Percentiles rank a stretch among this genome's conserved stretches.
These are phyloP conservation scores for Apamea sordens DNA, from an alignment of 2,888 invertebrate species.

Conservation along the genomic window DNA sequence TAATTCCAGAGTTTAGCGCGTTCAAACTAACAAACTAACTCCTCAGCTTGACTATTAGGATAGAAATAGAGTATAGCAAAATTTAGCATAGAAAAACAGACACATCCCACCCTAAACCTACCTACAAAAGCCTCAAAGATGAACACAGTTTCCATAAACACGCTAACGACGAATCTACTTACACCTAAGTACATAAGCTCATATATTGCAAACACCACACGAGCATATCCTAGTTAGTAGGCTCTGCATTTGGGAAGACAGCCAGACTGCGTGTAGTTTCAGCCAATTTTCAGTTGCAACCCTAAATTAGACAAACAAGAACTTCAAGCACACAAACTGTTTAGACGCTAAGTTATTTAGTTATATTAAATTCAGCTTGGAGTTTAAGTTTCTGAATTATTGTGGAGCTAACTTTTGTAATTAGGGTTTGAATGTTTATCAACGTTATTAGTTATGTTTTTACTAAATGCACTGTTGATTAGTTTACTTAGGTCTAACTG, in stretches of 20 bases:
- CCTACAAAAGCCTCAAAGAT: slow-evolving; percentile 16
- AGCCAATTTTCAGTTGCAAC: slow-evolving; percentile 62
- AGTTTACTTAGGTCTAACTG: not conserved
- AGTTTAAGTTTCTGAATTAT: slow-evolving; percentile 37
- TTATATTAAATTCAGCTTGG: slow-evolving; percentile 44
- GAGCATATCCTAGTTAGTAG: slow-evolving; percentile 40
- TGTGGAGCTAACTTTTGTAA: slow-evolving; percentile 48
- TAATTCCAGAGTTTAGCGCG: too few relatives aligned
- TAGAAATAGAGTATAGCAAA: too few relatives aligned
- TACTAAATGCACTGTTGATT: slow-evolving; percentile 8
- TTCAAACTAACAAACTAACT: too few relatives aligned
- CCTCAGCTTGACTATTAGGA: too few relatives aligned
- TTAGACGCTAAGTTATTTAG: slow-evolving; percentile 62
- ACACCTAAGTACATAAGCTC: slow-evolving; percentile 24
- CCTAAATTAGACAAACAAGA: slow-evolving; percentile 66
- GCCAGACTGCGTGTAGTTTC: slow-evolving; percentile 51
- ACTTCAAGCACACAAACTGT: slow-evolving; percentile 41
- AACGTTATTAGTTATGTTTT: slow-evolving; percentile 6
- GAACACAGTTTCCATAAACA: not conserved
- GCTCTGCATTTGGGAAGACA: slow-evolving; percentile 53
- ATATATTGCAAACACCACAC: slow-evolving; percentile 43
- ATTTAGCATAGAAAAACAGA: not conserved
- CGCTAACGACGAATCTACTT: slow-evolving; percentile 4
- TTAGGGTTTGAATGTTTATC: slow-evolving; percentile 15
- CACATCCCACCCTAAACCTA: not conserved